Evolutionary conservation across 2,888 invertebrate genomes (phyloP), one percentile per base, ranked within the genome.

Genomic region (Petrolisthes manimaculis): DNA sequence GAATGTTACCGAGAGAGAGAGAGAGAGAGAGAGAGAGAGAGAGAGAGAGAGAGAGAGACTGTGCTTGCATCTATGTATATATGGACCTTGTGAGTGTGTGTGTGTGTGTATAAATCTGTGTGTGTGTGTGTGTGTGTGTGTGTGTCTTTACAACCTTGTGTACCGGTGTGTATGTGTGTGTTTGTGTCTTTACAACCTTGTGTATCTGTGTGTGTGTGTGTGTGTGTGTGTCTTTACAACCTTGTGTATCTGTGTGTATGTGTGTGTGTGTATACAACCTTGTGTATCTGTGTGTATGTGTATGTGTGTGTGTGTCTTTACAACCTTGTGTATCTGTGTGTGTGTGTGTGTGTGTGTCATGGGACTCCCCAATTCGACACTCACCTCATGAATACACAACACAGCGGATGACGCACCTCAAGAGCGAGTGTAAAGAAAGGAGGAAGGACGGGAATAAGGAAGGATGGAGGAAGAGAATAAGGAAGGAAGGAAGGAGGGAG

Each of bases 71-170:
- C 8, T 55, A 3, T 21, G 51, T 80, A n/a, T n/a, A 1, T n/a
- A 24, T 18, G n/a, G 18, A 21, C 96, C 96, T 94, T 93, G 92
- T 91, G 79, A 91, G 91, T 91, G 89, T 89, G 88, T 92, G 82
- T 85, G 24, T 87, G 92, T 85, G 82, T 77, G 86, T 91, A 55
- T 56, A 79, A 84, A 69, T 81, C 6, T 84, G 21, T 86, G 79
- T 86, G 86, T 78, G 54, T 91, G 69, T 85, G 71, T 84, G n/a
- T 81, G 54, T 75, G 79, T 81, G 37, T 56, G 12, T 81, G 67
- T 54, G 67, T 75, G 80, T 87, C 18, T 69, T 14, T 14, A 12
- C 61, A 14, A 14, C 61, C 69, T 14, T 86, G 61, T 88, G 69
- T 9, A 14, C 61, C n/a, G 5, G 37, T 12, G 14, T 61, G 61